Base-by-base conservation (phyloP, 2,113 vertebrate species). In the Dolichallabes microphthalmus region DNA sequence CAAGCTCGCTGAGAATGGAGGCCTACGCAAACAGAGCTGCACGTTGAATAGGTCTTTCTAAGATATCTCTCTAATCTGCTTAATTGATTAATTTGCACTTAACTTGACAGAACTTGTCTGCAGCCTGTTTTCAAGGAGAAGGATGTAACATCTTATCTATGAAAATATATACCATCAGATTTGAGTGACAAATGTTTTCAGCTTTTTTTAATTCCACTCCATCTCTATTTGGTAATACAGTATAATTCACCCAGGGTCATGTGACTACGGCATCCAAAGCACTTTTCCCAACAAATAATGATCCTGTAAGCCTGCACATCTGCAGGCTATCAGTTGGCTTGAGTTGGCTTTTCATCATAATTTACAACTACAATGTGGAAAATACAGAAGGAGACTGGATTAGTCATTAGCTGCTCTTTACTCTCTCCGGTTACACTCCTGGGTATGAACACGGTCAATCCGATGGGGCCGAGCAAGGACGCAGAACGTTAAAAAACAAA, bases 361-460 rank as follows among this genome's bases (percentile, higher is more conserved):
- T 87, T 82, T 80, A 80, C 53, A 80, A 71, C 53, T 80, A 35
- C 39, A 12, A 35, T 69, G 75, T 73, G 66, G n/a, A 75, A 87
- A 84, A 61, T 61, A 17, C 32, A 82, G 79, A 9, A 82, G 60
- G 32, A 82, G 75, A 68, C 82, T 88, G 82, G 80, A 87, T 86
- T 85, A 86, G 87, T 88, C 85, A 86, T 86, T 88, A 80, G 64
- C 64, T 84, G 15, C 68, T 68, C 77, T 81, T 57, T 76, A 77
- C 81, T 83, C 69, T 83, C 69, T 81, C 58, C 60, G 71, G 85
- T 82, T 74, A 71, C 71, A 58, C 82, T 64, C 87, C 75, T 79
- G 85, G 79, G 88, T 80, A 80, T 75, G 77, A 27, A 71, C 61
- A 81, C 79, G 73, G 88, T 78, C 84, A 88, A 86, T 86, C 85